A percentile compares a stretch with the other conserved stretches of the same genome.
These are phyloP conservation scores for Gila orcuttii DNA, from an alignment of 2,113 vertebrate genomes.

Conservation along the genomic window DNA sequence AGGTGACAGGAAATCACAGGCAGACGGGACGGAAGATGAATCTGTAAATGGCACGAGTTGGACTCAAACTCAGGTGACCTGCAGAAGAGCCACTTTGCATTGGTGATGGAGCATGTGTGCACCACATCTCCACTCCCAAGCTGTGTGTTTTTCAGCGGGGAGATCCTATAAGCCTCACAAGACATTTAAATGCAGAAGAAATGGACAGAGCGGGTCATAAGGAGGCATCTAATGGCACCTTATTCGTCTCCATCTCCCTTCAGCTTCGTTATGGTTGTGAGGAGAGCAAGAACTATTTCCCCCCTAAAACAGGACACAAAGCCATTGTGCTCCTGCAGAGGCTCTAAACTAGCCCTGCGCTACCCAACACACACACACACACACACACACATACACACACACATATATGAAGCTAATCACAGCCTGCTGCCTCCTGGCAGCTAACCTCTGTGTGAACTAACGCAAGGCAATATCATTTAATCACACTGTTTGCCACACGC, in stretches of 20 bases:
- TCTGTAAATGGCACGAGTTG: neutral
- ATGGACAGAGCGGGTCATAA: slow-evolving; percentile 33
- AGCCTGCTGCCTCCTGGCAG: slow-evolving; percentile 79
- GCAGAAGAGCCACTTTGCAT: neutral
- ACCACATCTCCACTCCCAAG: neutral
- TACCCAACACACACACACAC: slow-evolving; percentile 35
- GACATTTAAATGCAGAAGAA: slow-evolving; percentile 37
- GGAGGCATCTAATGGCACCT: slow-evolving; percentile 52
- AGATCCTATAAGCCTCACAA: slow-evolving; percentile 36
- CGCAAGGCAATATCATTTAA: slow-evolving; percentile 84
- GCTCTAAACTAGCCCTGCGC: slow-evolving; percentile 58
- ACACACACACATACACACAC: slow-evolving; percentile 36
- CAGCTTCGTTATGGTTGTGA: slow-evolving; percentile 63
- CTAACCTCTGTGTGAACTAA: slow-evolving; percentile 85
- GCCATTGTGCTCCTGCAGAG: slow-evolving; percentile 62
- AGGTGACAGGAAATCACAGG: neutral
- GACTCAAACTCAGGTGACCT: neutral
- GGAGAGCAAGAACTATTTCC: slow-evolving; percentile 62
- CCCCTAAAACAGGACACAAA: slow-evolving; percentile 64
- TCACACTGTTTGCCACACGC: slow-evolving; percentile 73
- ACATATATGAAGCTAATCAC: slow-evolving; percentile 82
- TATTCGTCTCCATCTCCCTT: slow-evolving; percentile 60
- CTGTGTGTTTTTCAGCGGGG: neutral
- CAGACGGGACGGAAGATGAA: neutral
- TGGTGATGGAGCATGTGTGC: neutral